Conservation (phyloP, 2,113 vertebrate species). For the Plecturocebus donacophilus region DNA sequence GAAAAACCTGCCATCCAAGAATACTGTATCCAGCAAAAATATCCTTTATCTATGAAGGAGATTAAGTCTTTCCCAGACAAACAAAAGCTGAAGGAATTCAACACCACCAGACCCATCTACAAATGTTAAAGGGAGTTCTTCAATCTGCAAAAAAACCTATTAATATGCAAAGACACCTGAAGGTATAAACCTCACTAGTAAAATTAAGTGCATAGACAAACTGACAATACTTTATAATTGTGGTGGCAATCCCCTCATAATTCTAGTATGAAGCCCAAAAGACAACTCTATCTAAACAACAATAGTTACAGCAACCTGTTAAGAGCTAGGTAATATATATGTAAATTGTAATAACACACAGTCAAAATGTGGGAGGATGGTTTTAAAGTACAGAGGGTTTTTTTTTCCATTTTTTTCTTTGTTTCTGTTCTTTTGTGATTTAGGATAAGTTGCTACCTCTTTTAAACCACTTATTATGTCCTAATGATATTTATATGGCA, state of each 20-base stretch:
- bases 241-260: neutral
- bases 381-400: neutral
- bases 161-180: neutral
- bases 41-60: neutral
- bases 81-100: neutral
- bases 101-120: neutral
- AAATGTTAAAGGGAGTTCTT: neutral
- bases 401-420: neutral
- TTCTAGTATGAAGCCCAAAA: neutral
- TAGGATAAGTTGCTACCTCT: neutral
- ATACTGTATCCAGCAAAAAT: neutral
- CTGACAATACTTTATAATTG: neutral
- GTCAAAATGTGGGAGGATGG: neutral
- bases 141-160: neutral
- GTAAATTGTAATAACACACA: neutral
- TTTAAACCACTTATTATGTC: neutral
- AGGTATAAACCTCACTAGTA: neutral
- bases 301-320: neutral
- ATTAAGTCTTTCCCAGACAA: neutral
- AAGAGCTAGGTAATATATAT: neutral
- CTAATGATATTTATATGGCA: neutral
- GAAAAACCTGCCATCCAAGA: neutral
- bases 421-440: neutral
- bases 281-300: neutral
- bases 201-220: neutral